Base-by-base conservation (phyloP, 2,113 vertebrate genomes). In the Anhinga anhinga region DNA sequence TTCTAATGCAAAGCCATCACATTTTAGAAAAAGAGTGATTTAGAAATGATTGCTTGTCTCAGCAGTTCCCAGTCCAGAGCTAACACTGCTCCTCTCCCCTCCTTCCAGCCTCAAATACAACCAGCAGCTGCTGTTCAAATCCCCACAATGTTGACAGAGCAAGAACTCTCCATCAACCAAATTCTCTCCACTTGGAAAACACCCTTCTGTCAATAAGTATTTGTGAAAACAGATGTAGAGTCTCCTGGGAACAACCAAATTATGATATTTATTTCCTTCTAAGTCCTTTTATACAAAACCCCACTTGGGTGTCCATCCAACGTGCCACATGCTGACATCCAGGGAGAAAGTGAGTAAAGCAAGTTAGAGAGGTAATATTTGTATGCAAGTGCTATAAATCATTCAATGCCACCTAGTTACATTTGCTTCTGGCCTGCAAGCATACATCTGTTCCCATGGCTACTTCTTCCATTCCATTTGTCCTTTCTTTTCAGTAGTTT, bases 361-460 rank as follows among this genome's bases (percentile, higher is more conserved):
- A 50, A 49, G 21, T 74, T 65, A 53, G 52, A 91, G 44, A 80
- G 26, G 45, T 69, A 59, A 36, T 61, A 66, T 79, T 89, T 82
- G 34, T 49, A 52, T 49, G 66, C 32, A 86, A 95, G 62, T 38
- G 38, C 22, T 13, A 65, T 22, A 49, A 30, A 73, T 72, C 27
- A 44, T 79, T 90, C 78, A 62, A 82, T 82, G 74, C 22, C 21
- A 34, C 63, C 56, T 83, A 53, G 74, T 62, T 67, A 63, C 40
- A 49, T 88, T 69, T 88, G 22, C 53, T 93, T 82, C 84, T 77
- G 66, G 45, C 61, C 74, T 56, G 30, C 44, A 80, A 95, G n/a
- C 2, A 1, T 73, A 76, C 74, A 70, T 91, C 95, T 96, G 84
- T 93, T 96, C 84, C 87, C 92, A 95, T 61, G 78, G 70, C 62